A percentile compares a stretch with the other conserved stretches of the same genome.
Evolutionary conservation across 2,797 vertebrate species (phyloP).

Genomic region (Clarias fuscus): DNA sequence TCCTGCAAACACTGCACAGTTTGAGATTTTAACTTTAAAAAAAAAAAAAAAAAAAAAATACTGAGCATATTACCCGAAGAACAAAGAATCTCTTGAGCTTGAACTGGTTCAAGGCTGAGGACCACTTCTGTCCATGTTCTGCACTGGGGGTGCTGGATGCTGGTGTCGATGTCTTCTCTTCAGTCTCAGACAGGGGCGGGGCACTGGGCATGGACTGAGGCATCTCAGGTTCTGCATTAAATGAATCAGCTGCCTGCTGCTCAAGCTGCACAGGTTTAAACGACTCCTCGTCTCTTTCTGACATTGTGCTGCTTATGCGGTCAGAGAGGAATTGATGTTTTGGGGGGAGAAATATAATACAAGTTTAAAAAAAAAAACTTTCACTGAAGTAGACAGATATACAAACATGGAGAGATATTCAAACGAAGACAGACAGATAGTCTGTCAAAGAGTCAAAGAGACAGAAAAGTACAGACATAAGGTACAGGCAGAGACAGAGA

Average conservation of each 20-base stretch:
- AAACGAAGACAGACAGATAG: neutral
- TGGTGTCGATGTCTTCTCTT: neutral
- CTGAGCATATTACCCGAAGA: slow-evolving; percentile 67
- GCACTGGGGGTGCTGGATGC: neutral
- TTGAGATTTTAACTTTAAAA: neutral
- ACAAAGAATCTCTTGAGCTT: slow-evolving; percentile 74
- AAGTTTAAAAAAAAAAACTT: neutral
- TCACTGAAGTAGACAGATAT: neutral
- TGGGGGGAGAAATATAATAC: neutral
- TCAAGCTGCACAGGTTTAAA: slow-evolving; percentile 57
- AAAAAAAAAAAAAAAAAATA: slow-evolving; percentile 1
- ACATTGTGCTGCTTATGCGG: slow-evolving; percentile 59
- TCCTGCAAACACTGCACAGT: neutral
- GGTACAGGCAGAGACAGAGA: neutral
- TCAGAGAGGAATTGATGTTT: neutral
- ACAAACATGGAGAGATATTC: neutral
- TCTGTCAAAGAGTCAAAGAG: neutral
- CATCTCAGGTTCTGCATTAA: neutral
- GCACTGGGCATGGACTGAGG: slow-evolving; percentile 6
- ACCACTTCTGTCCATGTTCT: slow-evolving; percentile 40
- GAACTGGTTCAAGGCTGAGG: slow-evolving; percentile 58
- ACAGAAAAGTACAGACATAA: neutral
- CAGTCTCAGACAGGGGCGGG: slow-evolving; percentile 17
- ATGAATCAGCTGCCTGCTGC: slow-evolving; percentile 22
- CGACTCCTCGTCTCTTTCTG: slow-evolving; percentile 53